Evolutionary conservation across 2,797 vertebrate species (phyloP), one percentile per base, ranked within the genome.

Genomic region (Coregonus sp.): DNA sequence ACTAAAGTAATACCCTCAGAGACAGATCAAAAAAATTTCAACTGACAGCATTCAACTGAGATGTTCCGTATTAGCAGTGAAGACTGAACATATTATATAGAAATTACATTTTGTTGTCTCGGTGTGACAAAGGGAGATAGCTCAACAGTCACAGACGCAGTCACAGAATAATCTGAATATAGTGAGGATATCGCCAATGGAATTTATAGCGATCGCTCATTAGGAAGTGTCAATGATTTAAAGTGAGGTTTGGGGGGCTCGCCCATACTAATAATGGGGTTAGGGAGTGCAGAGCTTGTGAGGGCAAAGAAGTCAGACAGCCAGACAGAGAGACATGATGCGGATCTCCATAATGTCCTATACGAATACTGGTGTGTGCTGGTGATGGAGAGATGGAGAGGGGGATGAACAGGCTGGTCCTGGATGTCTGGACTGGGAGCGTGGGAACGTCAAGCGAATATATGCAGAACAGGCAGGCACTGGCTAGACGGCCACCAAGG

Each of bases 381-480:
- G 74, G 15, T 52, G 61, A 74, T 59, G 33, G 65, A 75, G 73
- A 47, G 61, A 31, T 14, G 51, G 47, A 76, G 85, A 82, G 66
- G 73, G 85, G 37, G 75, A 47, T 73, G 47, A 29, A 78, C 79
- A 78, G 71, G 20, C 25, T 12, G 33, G 31, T 29, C 73, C 77
- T 78, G 79, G 68, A 74, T 84, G 85, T 84, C 86, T 77, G 69
- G 80, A 74, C 78, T 75, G 4, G 52, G 79, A 92, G 87, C 92
- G 93, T 95, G 93, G 91, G 93, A 94, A 93, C 83, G 84, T 81
- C 47, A 68, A 68, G 63, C 82, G 83, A 90, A 89, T 37, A 84
- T 91, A 92, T 91, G 92, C 87, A 92, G 90, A 90, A 73, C 75
- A 79, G 86, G 59, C 81, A 50, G 89, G 72, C 70, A 1, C 78